A percentile compares a stretch with the other conserved stretches of the same genome.
phyloP scores from a whole-genome alignment of 2,113 vertebrate species.

The Callocephalon fimbriatum region DNA sequence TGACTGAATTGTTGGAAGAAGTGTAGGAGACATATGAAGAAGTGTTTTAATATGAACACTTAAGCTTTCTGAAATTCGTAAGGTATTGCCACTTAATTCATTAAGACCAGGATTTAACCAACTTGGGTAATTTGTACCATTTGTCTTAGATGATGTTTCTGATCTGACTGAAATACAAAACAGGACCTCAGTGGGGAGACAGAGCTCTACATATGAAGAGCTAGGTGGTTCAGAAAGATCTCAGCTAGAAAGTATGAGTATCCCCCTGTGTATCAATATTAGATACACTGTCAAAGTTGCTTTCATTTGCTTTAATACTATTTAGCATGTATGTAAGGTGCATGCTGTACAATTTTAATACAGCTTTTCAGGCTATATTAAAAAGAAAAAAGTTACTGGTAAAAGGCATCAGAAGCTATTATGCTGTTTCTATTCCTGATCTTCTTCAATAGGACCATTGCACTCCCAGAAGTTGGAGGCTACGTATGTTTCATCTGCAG shows the following conservation, averaged over 20 bases:
- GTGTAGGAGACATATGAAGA: neutral
- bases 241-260: neutral
- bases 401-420: neutral
- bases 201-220: neutral
- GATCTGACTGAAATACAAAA: neutral
- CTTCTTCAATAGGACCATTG: conserved; percentile 75
- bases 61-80: neutral
- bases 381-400: neutral
- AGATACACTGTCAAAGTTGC: neutral
- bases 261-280: neutral
- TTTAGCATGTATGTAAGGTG: neutral
- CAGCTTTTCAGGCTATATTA: neutral
- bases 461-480: conserved; percentile 76
- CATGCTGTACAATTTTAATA: neutral
- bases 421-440: neutral
- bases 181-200: neutral
- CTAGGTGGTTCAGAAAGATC: neutral
- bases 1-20: neutral
- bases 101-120: neutral
- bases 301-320: neutral
- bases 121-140: neutral
- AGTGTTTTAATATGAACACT: neutral
- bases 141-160: neutral
- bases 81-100: neutral
- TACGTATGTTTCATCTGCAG: conserved; percentile 67